Base-by-base conservation (phyloP, 2,888 invertebrate species). In the Griposia aprilina region DNA sequence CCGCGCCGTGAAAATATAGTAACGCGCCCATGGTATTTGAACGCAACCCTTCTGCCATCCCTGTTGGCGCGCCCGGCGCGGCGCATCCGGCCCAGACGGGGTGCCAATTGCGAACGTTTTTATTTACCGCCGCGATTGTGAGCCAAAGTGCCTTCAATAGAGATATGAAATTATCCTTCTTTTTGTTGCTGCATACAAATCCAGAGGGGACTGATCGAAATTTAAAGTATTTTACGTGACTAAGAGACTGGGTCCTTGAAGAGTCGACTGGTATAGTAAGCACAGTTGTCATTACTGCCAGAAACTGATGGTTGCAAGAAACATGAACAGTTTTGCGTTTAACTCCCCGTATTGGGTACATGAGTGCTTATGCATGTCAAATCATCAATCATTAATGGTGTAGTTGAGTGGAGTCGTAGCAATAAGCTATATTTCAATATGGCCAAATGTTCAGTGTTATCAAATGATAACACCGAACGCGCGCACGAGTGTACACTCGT, bases 91-190 rank as follows among this genome's bases (percentile, higher is more conserved):
- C 66, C 80, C 87, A 88, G 89, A 90, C 89, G 84, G 87, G 89
- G 87, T 82, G 85, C 86, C 89, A 90, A 89, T 89, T 89, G 87
- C 80, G 82, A 87, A 80, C 89, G 83, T 89, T 89, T 89, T 89
- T 89, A 89, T 89, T 88, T 85, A 82, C 87, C 80, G 87, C 82
- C 72, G 50, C 89, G 81, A 84, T 80, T 84, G 68, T 65, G 66
- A 74, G 89, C 83, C 89, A 87, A 88, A 85, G 87, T 87, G 88
- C 89, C 88, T 83, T 77, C 89, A 81, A 85, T 87, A 72, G 80
- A 76, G 74, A 80, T 89, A 85, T 87, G 81, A 80, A 88, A 88
- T 88, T 88, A 89, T 88, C 84, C 72, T 80, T 78, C 78, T 87
- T 78, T 83, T 85, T 83, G 80, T 85, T 76, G 70, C 66, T 80